Conservation (phyloP, 2,113 vertebrate genomes). For the Hemiprocne comata region DNA sequence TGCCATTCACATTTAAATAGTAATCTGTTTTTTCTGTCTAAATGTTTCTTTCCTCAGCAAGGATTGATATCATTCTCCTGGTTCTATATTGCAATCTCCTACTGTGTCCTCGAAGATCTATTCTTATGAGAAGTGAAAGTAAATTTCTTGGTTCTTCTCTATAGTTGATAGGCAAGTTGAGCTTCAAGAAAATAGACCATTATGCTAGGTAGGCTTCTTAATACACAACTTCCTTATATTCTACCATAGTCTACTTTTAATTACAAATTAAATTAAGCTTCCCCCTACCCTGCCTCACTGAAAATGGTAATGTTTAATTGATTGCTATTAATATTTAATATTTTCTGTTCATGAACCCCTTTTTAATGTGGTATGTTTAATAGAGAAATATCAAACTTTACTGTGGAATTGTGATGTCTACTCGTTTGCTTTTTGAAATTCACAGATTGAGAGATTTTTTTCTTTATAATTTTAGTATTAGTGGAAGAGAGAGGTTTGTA, state of each 20-base stretch:
- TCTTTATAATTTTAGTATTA: background rate
- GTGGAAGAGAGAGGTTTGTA: background rate
- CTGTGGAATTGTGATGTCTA: background rate
- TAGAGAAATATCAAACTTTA: background rate
- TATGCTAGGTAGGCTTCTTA: background rate
- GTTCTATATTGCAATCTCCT: background rate
- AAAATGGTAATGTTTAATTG: no score
- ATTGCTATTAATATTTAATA: no score
- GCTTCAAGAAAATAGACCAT: background rate
- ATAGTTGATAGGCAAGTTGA: background rate
- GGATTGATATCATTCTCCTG: background rate
- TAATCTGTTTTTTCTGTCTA: background rate
- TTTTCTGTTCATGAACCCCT: background rate
- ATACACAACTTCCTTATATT: background rate
- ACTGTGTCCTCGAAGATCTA: background rate
- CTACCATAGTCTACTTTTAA: background rate
- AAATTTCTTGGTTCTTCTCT: background rate
- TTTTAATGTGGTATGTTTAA: background rate
- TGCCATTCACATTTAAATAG: slow-evolving; percentile 2
- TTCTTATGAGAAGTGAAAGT: background rate
- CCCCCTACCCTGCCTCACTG: accelerated
- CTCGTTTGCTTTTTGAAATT: background rate
- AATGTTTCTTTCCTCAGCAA: background rate
- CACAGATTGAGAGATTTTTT: background rate
- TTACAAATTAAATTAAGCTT: background rate